These are phyloP conservation scores for Fragum fragum DNA, from an alignment of 2,888 invertebrate genomes.

Conservation along the genomic window DNA sequence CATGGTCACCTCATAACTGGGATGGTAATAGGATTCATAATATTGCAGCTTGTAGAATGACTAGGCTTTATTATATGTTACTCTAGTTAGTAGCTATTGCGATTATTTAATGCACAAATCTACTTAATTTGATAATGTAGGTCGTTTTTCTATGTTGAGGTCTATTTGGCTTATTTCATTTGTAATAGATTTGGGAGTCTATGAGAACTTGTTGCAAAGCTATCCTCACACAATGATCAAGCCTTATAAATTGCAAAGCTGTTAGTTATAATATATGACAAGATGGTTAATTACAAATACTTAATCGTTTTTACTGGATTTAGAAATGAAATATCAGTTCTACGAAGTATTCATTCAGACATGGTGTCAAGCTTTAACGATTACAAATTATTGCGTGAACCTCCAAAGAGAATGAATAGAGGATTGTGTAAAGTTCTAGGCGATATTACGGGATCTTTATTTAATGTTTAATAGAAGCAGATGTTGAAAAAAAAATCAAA, in stretches of 20 bases:
- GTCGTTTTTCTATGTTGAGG: constrained; percentile 10
- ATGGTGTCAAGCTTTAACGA: no score
- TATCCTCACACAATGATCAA: not conserved
- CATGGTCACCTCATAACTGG: not conserved
- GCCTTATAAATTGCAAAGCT: not conserved
- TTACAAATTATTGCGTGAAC: no score
- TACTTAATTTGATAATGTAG: constrained; percentile 12
- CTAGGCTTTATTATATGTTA: not conserved
- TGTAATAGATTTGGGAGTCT: constrained; percentile 1
- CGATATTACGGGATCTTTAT: no score
- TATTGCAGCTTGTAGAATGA: constrained; percentile 2
- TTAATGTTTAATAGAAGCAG: no score
- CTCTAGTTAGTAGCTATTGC: not conserved
- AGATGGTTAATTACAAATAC: no score
- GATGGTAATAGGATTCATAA: constrained; percentile 8
- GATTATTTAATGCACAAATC: not conserved
- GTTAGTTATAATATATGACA: no score
- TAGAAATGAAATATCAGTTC: no score
- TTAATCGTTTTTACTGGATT: no score
- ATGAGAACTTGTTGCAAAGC: constrained; percentile 1
- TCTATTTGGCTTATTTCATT: constrained; percentile 16
- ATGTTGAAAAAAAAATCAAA: no score
- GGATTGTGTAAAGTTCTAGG: no score
- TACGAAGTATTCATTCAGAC: no score
- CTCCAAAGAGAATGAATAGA: no score